A percentile compares a stretch with the other conserved stretches of the same genome.
Evolutionary conservation across 2,113 vertebrate species (phyloP).

Genomic region (Axis porcinus): DNA sequence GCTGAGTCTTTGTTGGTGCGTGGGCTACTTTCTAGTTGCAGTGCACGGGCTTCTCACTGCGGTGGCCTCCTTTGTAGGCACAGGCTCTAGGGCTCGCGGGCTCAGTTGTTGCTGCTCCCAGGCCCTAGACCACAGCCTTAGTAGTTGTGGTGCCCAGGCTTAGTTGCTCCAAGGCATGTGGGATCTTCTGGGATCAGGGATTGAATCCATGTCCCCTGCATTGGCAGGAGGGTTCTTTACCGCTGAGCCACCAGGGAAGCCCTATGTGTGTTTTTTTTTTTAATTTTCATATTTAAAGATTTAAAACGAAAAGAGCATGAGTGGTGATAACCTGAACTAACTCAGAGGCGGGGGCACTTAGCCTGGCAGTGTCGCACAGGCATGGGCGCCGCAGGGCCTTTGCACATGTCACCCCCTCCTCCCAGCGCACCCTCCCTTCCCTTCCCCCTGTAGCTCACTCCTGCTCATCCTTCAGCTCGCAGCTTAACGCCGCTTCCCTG

Average conservation of each 20-base stretch:
- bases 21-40: neutral
- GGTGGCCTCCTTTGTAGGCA: fast-evolving
- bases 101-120: neutral
- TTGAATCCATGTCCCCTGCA: neutral
- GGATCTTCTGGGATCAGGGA: neutral
- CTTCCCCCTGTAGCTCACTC: neutral
- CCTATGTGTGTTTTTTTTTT: neutral
- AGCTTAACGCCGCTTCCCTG: neutral
- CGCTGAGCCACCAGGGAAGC: neutral
- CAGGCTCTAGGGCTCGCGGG: fast-evolving
- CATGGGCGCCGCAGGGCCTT: neutral
- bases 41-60: neutral
- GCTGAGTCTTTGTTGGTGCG: neutral
- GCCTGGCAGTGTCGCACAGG: neutral
- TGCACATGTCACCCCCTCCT: neutral
- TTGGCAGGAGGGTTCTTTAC: neutral
- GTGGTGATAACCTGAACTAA: neutral
- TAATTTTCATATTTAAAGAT: neutral
- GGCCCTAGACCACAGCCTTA: neutral
- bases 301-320: neutral
- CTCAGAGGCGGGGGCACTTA: neutral
- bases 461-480: neutral
- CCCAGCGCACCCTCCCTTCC: neutral
- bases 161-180: neutral
- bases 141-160: neutral